These are phyloP conservation scores for Pterocles burchelli DNA, from an alignment of 2,113 vertebrate genomes.

Conservation along the genomic window DNA sequence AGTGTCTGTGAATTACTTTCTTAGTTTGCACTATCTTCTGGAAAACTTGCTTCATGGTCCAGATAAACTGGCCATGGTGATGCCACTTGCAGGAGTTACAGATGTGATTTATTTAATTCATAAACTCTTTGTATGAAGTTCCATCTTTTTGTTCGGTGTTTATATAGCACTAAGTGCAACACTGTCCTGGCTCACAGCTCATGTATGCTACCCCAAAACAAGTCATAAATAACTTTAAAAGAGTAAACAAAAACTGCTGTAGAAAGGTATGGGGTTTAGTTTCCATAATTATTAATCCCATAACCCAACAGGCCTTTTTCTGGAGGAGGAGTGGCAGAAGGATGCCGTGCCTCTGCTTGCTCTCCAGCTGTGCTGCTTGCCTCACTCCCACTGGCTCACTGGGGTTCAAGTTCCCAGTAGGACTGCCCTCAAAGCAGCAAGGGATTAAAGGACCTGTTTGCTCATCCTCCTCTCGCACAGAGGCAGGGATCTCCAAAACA, in stretches of 20 bases:
- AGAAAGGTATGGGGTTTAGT: not conserved
- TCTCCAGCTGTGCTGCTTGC: not conserved
- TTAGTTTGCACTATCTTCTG: not conserved
- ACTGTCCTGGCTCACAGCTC: not conserved
- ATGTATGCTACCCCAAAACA: not conserved
- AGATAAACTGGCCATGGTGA: not conserved
- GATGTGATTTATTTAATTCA: not conserved
- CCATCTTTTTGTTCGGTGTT: not conserved
- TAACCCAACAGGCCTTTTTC: not conserved
- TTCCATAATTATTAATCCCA: accelerated
- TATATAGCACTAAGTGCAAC: not conserved
- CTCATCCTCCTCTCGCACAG: accelerated
- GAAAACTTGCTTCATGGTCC: not conserved
- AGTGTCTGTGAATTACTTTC: not conserved
- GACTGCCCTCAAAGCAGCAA: not conserved
- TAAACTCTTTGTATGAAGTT: not conserved
- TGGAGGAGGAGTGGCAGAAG: not conserved
- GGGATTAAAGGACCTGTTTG: not conserved
- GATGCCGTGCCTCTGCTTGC: accelerated
- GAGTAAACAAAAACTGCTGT: not conserved
- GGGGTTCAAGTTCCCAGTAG: not conserved
- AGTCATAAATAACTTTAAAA: not conserved
- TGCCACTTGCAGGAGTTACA: not conserved
- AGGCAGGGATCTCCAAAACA: no score
- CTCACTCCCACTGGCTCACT: not conserved